A percentile compares a stretch with the other conserved stretches of the same genome.
Conservation (phyloP, 2,888 invertebrate species). For the Diadromus collaris region DNA sequence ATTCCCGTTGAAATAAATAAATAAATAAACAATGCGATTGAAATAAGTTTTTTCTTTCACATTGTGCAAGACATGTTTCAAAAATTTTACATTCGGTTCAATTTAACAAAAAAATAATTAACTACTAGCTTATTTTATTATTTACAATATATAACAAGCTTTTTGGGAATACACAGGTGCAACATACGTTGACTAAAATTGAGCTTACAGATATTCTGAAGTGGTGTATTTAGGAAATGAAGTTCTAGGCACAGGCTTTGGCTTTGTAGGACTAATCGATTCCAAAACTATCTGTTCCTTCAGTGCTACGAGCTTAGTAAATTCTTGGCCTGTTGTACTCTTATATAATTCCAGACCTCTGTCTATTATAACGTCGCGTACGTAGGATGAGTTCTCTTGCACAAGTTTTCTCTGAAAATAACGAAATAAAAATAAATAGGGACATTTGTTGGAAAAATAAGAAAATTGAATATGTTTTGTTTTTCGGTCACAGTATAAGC, state of each 20-base stretch:
- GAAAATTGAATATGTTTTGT: neutral
- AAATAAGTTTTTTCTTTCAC: neutral
- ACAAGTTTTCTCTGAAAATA: conserved; percentile 84
- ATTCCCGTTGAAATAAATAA: too few relatives aligned
- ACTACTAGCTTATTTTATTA: conserved; percentile 51
- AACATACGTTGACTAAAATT: conserved; percentile 17
- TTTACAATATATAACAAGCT: conserved; percentile 70
- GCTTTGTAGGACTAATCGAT: conserved; percentile 81
- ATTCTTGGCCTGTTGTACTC: conserved; percentile 73
- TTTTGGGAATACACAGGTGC: conserved; percentile 28
- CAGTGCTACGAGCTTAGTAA: conserved; percentile 71
- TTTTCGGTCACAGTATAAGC: neutral
- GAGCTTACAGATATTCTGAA: conserved; percentile 81
- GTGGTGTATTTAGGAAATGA: conserved; percentile 87
- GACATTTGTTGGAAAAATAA: neutral
- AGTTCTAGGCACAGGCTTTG: conserved; percentile 82
- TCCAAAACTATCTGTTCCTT: conserved; percentile 84
- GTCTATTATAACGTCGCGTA: conserved; percentile 82
- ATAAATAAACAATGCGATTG: neutral
- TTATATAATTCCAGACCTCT: conserved; percentile 77
- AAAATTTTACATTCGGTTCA: conserved; percentile 35
- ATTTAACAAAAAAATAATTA: conserved; percentile 44
- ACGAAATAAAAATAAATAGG: conserved; percentile 14
- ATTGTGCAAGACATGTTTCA: neutral
- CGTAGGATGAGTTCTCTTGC: conserved; percentile 86